Conservation (phyloP, 2,797 vertebrate genomes). For the Clarias platycephalus region DNA sequence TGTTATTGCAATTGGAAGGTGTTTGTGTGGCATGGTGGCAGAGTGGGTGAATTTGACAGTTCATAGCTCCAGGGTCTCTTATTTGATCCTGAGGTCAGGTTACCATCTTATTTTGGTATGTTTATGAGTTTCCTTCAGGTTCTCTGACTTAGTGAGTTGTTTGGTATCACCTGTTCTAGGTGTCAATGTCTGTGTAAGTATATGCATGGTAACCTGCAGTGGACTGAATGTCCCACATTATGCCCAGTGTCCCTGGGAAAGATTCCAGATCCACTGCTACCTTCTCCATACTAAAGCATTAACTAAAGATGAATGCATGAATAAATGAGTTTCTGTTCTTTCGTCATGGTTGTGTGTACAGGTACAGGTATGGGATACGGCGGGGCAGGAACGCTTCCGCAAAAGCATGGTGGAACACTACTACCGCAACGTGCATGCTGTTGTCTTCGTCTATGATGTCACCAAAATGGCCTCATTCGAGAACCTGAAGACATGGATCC, state of each 20-base stretch:
- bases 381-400: constrained; percentile 91
- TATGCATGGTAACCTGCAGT: background rate
- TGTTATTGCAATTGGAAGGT: background rate
- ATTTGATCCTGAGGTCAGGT: constrained; percentile 14
- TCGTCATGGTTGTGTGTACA: constrained; percentile 55
- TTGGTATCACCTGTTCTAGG: background rate
- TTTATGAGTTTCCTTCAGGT: background rate
- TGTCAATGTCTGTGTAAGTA: background rate
- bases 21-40: no score
- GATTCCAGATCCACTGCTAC: background rate
- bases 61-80: background rate
- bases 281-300: background rate
- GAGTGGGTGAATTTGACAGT: background rate
- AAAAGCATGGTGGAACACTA: constrained; percentile 97
- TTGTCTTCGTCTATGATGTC: constrained; percentile 95
- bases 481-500: constrained; percentile 95
- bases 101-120: background rate
- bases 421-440: constrained; percentile 93
- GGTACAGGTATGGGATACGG: constrained; percentile 97
- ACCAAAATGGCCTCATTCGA: constrained; percentile 95
- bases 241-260: no score
- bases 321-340: background rate
- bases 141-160: background rate
- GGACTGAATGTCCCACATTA: background rate
- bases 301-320: no score